Conservation (phyloP, 2,797 vertebrate genomes). For the Sebastes wilsoni region DNA sequence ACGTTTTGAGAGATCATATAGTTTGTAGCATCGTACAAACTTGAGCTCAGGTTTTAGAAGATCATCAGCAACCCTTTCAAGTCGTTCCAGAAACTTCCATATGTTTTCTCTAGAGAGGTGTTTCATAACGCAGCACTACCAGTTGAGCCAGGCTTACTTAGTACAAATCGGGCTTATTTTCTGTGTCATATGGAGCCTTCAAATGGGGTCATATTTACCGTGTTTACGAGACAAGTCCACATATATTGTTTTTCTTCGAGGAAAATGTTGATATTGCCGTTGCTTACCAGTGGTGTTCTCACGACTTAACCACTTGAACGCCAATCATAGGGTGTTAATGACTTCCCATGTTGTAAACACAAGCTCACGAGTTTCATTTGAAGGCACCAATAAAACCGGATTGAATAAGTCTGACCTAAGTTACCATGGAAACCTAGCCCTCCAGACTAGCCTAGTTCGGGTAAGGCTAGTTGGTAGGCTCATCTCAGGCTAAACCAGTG, state of each 20-base stretch:
- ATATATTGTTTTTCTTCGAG: no score
- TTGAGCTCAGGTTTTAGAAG: slow-evolving; percentile 66
- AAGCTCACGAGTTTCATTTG: neutral
- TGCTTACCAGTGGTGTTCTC: no score
- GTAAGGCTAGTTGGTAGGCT: neutral
- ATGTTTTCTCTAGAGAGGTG: slow-evolving; percentile 5
- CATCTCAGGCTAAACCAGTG: neutral
- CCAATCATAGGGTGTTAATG: no score
- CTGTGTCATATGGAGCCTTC: no score
- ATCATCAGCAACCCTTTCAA: slow-evolving; percentile 40
- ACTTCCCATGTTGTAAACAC: no score
- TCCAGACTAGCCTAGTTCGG: neutral
- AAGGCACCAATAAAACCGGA: neutral
- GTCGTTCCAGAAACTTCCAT: slow-evolving; percentile 4
- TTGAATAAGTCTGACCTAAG: neutral
- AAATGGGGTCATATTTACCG: no score
- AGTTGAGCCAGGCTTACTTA: neutral
- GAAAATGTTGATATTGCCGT: no score
- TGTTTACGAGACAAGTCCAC: no score
- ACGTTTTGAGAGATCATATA: neutral
- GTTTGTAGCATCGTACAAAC: slow-evolving; percentile 48
- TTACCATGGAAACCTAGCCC: neutral
- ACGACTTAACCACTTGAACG: no score
- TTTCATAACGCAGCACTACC: neutral
- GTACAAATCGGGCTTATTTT: neutral